Evolutionary conservation across 2,797 vertebrate species (phyloP).

Genomic region (Propithecus deckenii): DNA sequence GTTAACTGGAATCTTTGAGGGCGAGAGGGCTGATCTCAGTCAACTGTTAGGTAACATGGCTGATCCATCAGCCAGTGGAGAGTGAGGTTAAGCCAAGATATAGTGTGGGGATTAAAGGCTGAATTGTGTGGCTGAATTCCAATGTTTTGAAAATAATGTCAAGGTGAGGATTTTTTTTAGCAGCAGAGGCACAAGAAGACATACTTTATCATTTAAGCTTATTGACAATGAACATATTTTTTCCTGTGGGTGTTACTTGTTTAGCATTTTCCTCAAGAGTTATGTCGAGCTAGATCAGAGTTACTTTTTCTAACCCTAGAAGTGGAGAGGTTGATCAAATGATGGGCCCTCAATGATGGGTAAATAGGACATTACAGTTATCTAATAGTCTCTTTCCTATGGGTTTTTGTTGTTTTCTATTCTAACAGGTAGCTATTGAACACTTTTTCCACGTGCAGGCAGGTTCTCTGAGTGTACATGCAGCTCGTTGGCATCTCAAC

Average conservation of each 20-base stretch:
- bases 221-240: not conserved
- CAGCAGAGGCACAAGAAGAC: not conserved
- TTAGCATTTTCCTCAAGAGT: not conserved
- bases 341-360: not conserved
- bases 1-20: not conserved
- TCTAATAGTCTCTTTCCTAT: not conserved
- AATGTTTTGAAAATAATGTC: conserved; percentile 10
- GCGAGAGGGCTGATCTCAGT: not conserved
- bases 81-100: not conserved
- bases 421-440: not conserved
- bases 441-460: not conserved
- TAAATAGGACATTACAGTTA: not conserved
- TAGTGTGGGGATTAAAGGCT: not conserved
- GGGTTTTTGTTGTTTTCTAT: not conserved
- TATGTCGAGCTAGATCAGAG: not conserved
- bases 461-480: not conserved
- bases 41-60: not conserved
- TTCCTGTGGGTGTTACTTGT: not conserved
- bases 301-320: not conserved
- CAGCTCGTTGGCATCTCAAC: not conserved
- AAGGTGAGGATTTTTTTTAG: not conserved
- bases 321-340: not conserved
- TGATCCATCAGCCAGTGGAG: not conserved
- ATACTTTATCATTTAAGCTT: not conserved
- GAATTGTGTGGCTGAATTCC: not conserved